Conservation (phyloP, 2,888 invertebrate species). For the Ecliptopera silaceata region DNA sequence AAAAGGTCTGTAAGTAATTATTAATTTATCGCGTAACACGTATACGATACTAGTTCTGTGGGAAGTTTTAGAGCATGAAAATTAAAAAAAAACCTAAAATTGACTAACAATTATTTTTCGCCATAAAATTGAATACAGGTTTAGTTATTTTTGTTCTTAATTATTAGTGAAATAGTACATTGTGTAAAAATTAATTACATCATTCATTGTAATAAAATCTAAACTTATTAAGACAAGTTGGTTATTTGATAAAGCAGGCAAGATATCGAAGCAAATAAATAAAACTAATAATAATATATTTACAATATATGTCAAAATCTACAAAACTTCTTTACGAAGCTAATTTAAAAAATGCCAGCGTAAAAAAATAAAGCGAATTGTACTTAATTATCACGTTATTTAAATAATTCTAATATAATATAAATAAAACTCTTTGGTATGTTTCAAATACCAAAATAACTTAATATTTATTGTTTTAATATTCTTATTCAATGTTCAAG, state of each 20-base stretch:
- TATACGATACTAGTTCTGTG: too few relatives aligned
- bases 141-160: too few relatives aligned
- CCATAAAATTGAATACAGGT: too few relatives aligned
- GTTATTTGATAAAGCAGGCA: conserved; percentile 28
- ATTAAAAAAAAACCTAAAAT: too few relatives aligned
- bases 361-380: conserved; percentile 40
- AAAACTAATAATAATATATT: conserved; percentile 41
- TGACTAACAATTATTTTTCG: too few relatives aligned
- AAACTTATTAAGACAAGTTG: background rate
- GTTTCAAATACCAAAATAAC: conserved; percentile 31
- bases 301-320: conserved; percentile 47
- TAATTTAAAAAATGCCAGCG: conserved; percentile 45
- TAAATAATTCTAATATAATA: conserved; percentile 11
- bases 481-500: background rate
- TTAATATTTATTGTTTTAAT: conserved; percentile 36
- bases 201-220: too few relatives aligned
- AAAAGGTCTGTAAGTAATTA: too few relatives aligned
- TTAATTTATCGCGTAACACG: too few relatives aligned
- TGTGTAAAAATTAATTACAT: too few relatives aligned
- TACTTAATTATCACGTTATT: conserved; percentile 35
- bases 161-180: too few relatives aligned
- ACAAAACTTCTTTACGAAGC: conserved; percentile 29
- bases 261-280: conserved; percentile 41
- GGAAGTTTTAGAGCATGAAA: too few relatives aligned
- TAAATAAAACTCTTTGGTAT: conserved; percentile 23